Base-by-base conservation (phyloP, 1,140 invertebrate species). In the Maniola jurtina region DNA sequence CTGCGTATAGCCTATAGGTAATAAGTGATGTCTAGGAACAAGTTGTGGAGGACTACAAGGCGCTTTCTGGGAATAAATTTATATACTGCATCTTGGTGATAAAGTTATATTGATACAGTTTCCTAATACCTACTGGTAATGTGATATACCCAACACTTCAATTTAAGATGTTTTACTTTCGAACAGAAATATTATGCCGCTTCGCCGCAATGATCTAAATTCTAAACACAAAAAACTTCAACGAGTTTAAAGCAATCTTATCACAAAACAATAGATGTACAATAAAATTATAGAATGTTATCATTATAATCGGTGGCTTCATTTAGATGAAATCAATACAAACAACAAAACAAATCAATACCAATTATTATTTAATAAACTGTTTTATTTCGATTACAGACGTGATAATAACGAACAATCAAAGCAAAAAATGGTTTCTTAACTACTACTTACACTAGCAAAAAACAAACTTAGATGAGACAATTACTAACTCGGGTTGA, bases 331-430 rank as follows among this genome's bases (percentile, higher is more conserved):
- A 45, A 45, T 45, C 42, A 45, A 45, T 45, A 45, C 42, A 11
- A 11, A 45, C 10, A 45, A 45, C 42, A 45, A 16, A 52, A 52
- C 14, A 25, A 52, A 52, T 52, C 14, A 16, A 16, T 52, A 9
- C 48, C 15, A 55, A 55, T 55, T 11, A 34, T 16, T 55, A 13
- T 25, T n/a, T 34, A 55, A 55, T 55, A 10, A 55, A 50, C 9
- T 50, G 14, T 55, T 55, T 55, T 55, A n/a, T 34, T 55, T 55
- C 16, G 52, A 55, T 55, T 13, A 45, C 11, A 55, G 34, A 5
- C 15, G 6, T 55, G 52, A 55, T 55, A 33, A 8, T 5, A 55
- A 34, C 33, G 34, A 55, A 34, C 16, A 55, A 55, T 33, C 11
- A 55, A 34, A 55, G 7, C 48, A 52, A 52, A 52, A 25, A 52